Base-by-base conservation (phyloP, 2,797 vertebrate genomes). In the Sebastolobus alascanus region DNA sequence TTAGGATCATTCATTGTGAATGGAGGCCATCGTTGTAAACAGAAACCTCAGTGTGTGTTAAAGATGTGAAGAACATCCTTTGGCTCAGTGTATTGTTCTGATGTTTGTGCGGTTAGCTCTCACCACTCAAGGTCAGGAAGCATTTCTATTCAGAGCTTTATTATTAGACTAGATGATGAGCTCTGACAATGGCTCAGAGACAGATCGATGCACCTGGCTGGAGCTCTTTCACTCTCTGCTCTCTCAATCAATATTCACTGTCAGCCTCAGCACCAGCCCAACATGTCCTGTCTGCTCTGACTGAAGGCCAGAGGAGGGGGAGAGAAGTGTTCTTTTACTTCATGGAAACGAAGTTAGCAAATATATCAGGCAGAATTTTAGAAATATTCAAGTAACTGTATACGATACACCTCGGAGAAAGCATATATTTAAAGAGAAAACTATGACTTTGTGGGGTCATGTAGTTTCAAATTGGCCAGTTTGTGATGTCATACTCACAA, bases 151-250 rank as follows among this genome's bases (percentile, higher is more conserved):
- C 56, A 63, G 33, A 64, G 76, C 43, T 46, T 80, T 59, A 77
- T 77, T 76, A 68, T 84, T 74, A 77, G 50, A 73, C 35, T 56
- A 56, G 25, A 69, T 70, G 72, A 84, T 78, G 54, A 84, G 78
- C 71, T 79, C 50, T 65, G 78, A 84, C 81, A 80, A 70, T 67
- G 80, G 58, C 59, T 77, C 18, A 29, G 60, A 67, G 54, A 71
- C n/a, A 14, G 74, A 86, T 86, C 74, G 29, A 83, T 86, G 59
- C n/a, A 78, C 66, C 68, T 37, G 64, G 40, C 18, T 25, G 2
- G 27, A 54, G 33, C 33, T 31, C 84, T 80, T 77, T 83, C 81
- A 72, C 22, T 54, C n/a, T 33, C 60, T 31, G 66, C 25, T 43
- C 31, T 61, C 61, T 59, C 29, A 69, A 84, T 82, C 85, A 84